Percentiles rank a stretch among this genome's conserved stretches.
phyloP scores from a whole-genome alignment of 1,140 invertebrate genomes.

The Yoshiicerus persimilis region DNA sequence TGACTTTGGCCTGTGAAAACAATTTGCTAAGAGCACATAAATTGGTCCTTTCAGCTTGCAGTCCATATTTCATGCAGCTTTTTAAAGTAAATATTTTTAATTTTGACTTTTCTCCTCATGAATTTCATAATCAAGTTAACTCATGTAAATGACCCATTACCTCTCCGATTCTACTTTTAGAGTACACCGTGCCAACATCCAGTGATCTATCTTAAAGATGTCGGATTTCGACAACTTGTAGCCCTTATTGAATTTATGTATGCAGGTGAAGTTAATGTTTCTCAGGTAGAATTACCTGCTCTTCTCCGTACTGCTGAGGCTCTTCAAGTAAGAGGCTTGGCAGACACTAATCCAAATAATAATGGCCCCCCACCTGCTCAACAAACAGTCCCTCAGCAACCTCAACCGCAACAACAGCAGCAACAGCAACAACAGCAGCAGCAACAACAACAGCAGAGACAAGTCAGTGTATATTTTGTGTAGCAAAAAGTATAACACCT shows the following conservation, averaged over 20 bases:
- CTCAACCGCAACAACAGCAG: background rate
- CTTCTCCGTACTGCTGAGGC: constrained; percentile 85
- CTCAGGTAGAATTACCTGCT: constrained; percentile 80
- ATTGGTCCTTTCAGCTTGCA: constrained; percentile 58
- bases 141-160: background rate
- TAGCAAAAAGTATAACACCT: too few species aligned
- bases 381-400: background rate
- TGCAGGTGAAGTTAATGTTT: constrained; percentile 85
- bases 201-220: constrained; percentile 81
- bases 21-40: constrained; percentile 55
- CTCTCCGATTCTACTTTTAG: constrained; percentile 57
- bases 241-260: constrained; percentile 85
- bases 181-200: constrained; percentile 83
- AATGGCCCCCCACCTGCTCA: constrained; percentile 38
- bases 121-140: background rate
- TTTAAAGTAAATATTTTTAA: constrained; percentile 50
- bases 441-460: background rate
- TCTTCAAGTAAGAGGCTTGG: constrained; percentile 83
- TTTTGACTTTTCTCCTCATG: background rate
- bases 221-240: constrained; percentile 76
- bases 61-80: constrained; percentile 58
- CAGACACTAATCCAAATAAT: constrained; percentile 58
- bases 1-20: constrained; percentile 56
- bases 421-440: background rate
- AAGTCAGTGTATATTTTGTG: background rate